A percentile compares a stretch with the other conserved stretches of the same genome.
Conservation (phyloP, 2,113 vertebrate species). For the Callipepla californica region DNA sequence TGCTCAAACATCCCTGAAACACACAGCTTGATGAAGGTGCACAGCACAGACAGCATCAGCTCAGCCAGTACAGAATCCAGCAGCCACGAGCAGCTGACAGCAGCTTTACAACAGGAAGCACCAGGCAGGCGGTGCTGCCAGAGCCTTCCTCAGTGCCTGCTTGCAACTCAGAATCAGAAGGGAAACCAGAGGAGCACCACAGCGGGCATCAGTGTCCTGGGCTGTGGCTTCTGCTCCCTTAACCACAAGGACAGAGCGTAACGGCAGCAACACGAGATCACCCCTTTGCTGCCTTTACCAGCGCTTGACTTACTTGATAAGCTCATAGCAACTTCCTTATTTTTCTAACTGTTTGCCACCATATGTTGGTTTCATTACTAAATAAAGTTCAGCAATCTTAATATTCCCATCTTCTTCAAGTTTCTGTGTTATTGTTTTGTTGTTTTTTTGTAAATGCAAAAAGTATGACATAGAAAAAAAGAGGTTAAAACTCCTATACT, state of each 20-base stretch:
- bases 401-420: not conserved
- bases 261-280: fast-evolving
- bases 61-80: not conserved
- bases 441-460: not conserved
- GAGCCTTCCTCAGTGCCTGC: not conserved
- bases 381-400: not conserved
- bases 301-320: not conserved
- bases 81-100: not conserved
- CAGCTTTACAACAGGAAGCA: not conserved
- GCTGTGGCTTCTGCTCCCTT: not conserved
- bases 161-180: not conserved
- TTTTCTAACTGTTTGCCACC: not conserved
- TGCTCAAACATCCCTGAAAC: not conserved
- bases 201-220: not conserved
- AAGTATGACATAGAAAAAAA: not conserved
- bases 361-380: not conserved
- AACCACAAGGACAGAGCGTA: fast-evolving
- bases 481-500: not conserved
- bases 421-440: not conserved
- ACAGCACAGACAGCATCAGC: not conserved
- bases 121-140: not conserved
- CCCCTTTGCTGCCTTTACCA: not conserved
- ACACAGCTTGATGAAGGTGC: fast-evolving
- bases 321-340: not conserved
- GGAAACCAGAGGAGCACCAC: not conserved